Base-by-base conservation (phyloP, 1,140 invertebrate species). In the Drosophila sturtevanti region DNA sequence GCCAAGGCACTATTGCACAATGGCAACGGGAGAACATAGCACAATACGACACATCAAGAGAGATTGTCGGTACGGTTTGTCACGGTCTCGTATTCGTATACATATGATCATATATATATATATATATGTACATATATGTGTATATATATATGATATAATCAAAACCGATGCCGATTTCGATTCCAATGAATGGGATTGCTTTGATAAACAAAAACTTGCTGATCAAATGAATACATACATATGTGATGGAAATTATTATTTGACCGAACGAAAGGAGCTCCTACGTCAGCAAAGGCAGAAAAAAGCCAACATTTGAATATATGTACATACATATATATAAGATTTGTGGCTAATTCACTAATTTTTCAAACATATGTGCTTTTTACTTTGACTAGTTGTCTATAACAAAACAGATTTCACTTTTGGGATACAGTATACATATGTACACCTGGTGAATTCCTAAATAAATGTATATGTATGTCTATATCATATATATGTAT, bases 1-100 rank as follows among this genome's bases (percentile, higher is more conserved):
- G 41, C 41, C 41, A 48, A 48, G 41, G 41, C 41, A 48, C 41
- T 48, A 48, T 48, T 48, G 41, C 41, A 48, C 41, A 48, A 48
- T 48, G 41, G 16, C 41, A 48, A 48, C 9, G 16, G 41, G 41
- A 48, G 41, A 48, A 48, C 41, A 48, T 48, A 21, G 41, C 16
- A 21, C 4, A 48, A 16, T 31, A 31, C 41, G 10, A 21, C 41
- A 48, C 41, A 48, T 48, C 16, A 48, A 48, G 41, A 48, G 16
- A 48, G 41, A 48, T 48, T 21, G 41, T 31, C 27, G 27, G 27
- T 31, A 6, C 7, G 27, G 27, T 31, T 31, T 31, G 27, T 31
- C 27, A 31, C 27, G 27, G 27, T 31, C 27, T 31, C 27, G 27
- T 31, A 31, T 31, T 31, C 27, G 27, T 31, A 31, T 31, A 1